These are phyloP conservation scores for Albula goreensis DNA, from an alignment of 2,113 vertebrate genomes.

Conservation along the genomic window DNA sequence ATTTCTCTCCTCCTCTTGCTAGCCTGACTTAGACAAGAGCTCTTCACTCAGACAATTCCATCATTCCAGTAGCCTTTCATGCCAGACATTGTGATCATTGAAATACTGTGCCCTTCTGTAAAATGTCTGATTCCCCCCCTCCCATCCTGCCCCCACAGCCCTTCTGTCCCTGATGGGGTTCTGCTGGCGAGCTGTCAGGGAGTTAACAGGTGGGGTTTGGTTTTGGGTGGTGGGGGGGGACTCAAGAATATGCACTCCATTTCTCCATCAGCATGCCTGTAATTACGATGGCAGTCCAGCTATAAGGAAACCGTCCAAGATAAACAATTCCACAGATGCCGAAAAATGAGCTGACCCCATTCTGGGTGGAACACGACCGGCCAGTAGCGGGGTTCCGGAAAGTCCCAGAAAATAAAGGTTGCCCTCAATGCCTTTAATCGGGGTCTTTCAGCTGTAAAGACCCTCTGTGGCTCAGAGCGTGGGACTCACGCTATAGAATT, in stretches of 20 bases:
- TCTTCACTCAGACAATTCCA: not conserved
- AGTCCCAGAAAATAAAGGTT: not conserved
- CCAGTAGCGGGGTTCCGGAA: not conserved
- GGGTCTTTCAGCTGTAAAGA: not conserved
- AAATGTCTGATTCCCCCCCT: not conserved
- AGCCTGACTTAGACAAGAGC: not conserved
- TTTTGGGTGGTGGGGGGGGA: not conserved
- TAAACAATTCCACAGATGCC: constrained; percentile 56
- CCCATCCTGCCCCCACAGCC: constrained; percentile 18
- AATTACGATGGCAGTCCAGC: constrained; percentile 54
- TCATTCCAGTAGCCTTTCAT: not conserved
- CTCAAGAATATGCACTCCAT: constrained; percentile 27
- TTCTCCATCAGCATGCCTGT: constrained; percentile 52
- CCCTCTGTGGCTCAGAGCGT: not conserved
- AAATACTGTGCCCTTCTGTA: not conserved
- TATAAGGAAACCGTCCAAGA: constrained; percentile 55
- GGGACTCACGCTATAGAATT: not conserved
- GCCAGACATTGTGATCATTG: not conserved
- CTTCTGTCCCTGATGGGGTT: constrained; percentile 10
- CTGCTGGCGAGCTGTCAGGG: constrained; percentile 30
- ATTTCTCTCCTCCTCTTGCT: not conserved
- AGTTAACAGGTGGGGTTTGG: constrained; percentile 49
- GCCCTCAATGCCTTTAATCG: not conserved
- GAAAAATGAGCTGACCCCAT: not conserved
- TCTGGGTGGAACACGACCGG: not conserved